Evolutionary conservation across 2,797 vertebrate species (phyloP).

Genomic region (Sphenodon punctatus): DNA sequence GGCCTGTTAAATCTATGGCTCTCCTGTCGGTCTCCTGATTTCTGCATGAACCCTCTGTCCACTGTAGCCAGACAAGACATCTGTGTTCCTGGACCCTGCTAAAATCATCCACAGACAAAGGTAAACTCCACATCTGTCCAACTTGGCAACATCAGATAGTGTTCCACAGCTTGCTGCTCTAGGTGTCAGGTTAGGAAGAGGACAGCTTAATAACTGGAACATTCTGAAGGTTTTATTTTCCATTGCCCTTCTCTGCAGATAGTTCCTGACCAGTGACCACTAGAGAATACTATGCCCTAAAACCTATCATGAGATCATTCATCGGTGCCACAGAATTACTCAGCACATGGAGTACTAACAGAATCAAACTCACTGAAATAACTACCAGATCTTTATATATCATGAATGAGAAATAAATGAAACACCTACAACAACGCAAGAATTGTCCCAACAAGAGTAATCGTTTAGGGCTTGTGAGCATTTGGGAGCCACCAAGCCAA

Average conservation of each 20-base stretch:
- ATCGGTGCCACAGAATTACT: background rate
- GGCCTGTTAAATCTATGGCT: too few relatives aligned
- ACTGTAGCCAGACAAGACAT: background rate
- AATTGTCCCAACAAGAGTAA: background rate
- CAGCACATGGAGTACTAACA: fast-evolving
- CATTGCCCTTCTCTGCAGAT: background rate
- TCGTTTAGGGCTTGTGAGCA: background rate
- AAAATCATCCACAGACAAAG: background rate
- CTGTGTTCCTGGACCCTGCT: background rate
- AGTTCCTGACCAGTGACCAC: background rate
- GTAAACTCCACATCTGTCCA: background rate
- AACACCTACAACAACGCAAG: fast-evolving
- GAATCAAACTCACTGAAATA: background rate
- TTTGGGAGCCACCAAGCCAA: background rate
- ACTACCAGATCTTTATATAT: background rate
- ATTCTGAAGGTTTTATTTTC: background rate
- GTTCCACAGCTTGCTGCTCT: fast-evolving
- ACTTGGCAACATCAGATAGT: background rate
- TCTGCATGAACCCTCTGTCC: background rate
- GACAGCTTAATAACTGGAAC: background rate
- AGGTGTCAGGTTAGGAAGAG: fast-evolving
- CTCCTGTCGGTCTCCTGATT: too few relatives aligned
- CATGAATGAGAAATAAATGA: background rate
- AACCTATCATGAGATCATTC: background rate
- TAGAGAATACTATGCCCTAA: background rate